Percentiles rank a stretch among this genome's conserved stretches.
Conservation (phyloP, 1,140 invertebrate species). For the Penaeus indicus region DNA sequence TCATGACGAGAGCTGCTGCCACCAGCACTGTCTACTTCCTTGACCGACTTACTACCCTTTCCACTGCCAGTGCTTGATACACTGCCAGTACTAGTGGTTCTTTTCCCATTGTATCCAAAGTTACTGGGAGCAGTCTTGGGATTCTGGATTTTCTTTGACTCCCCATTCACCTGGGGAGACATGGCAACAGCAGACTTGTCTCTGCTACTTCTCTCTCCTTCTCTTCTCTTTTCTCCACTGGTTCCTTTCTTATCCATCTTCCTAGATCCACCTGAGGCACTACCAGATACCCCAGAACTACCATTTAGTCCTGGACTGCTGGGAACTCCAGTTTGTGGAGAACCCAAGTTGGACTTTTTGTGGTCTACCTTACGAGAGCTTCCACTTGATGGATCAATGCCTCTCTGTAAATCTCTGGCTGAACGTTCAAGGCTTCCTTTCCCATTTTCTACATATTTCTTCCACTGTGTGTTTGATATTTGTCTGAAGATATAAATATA, state of each 20-base stretch:
- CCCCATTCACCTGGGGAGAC: constrained; percentile 60
- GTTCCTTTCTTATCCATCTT: constrained; percentile 64
- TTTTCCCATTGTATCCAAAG: constrained; percentile 64
- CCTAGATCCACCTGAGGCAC: constrained; percentile 34
- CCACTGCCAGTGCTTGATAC: constrained; percentile 62
- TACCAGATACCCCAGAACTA: constrained; percentile 19
- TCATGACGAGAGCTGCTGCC: constrained; percentile 49
- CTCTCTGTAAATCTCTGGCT: constrained; percentile 55
- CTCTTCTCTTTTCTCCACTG: constrained; percentile 57
- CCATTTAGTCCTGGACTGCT: constrained; percentile 45
- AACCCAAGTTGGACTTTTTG: constrained; percentile 60
- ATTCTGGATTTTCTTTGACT: constrained; percentile 61
- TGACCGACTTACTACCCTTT: constrained; percentile 51
- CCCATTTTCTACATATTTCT: constrained; percentile 74
- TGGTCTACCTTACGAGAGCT: constrained; percentile 59
- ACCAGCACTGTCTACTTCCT: constrained; percentile 49
- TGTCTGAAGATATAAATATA: constrained; percentile 67
- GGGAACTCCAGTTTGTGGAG: constrained; percentile 54
- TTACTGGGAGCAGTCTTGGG: constrained; percentile 65
- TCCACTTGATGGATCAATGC: constrained; percentile 52
- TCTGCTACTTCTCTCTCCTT: constrained; percentile 57
- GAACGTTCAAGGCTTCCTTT: constrained; percentile 60
- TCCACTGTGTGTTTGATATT: constrained; percentile 75
- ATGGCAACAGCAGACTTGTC: constrained; percentile 30
- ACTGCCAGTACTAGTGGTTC: constrained; percentile 64